These are phyloP conservation scores for Rhingia rostrata DNA, from an alignment of 2,888 invertebrate genomes.

Conservation along the genomic window DNA sequence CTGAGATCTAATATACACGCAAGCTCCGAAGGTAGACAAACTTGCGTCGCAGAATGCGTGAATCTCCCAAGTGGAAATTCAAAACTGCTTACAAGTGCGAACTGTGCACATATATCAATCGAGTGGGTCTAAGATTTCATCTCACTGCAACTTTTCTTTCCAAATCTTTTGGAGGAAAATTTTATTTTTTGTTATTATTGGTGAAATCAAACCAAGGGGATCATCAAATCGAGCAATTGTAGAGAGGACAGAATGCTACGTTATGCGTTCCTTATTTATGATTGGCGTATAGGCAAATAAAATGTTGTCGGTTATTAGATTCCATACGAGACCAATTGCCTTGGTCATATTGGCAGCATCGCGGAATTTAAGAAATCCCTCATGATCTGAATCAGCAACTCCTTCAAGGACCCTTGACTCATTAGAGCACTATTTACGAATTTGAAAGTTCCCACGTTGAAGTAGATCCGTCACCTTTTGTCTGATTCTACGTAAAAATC, in stretches of 20 bases:
- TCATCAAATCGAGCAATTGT: slow-evolving; percentile 60
- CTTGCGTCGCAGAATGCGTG: slow-evolving; percentile 62
- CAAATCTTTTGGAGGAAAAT: slow-evolving; percentile 69
- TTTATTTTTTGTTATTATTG: slow-evolving; percentile 62
- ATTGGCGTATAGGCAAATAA: slow-evolving; percentile 38
- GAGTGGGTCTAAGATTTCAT: slow-evolving; percentile 65
- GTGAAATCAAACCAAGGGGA: slow-evolving; percentile 86
- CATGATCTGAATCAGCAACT: slow-evolving; percentile 40
- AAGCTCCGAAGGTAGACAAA: slow-evolving; percentile 47
- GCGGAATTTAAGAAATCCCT: slow-evolving; percentile 56
- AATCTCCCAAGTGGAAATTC: slow-evolving; percentile 39
- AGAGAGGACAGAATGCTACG: slow-evolving; percentile 54
- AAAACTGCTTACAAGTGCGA: slow-evolving; percentile 41
- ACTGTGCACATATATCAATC: slow-evolving; percentile 22
- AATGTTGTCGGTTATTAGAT: slow-evolving; percentile 50
- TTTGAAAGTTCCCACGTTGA: too few species aligned
- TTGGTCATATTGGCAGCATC: slow-evolving; percentile 61
- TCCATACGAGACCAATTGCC: slow-evolving; percentile 60
- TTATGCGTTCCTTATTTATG: slow-evolving; percentile 5
- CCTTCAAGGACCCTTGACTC: slow-evolving; percentile 31
- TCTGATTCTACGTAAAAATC: too few species aligned
- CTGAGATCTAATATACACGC: too few species aligned
- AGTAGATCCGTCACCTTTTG: too few species aligned
- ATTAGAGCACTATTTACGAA: too few species aligned
- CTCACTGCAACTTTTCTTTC: slow-evolving; percentile 67